Evolutionary conservation across 1,140 invertebrate species (phyloP), one percentile per base, ranked within the genome.

Genomic region (Chrysomallon squamiferum): DNA sequence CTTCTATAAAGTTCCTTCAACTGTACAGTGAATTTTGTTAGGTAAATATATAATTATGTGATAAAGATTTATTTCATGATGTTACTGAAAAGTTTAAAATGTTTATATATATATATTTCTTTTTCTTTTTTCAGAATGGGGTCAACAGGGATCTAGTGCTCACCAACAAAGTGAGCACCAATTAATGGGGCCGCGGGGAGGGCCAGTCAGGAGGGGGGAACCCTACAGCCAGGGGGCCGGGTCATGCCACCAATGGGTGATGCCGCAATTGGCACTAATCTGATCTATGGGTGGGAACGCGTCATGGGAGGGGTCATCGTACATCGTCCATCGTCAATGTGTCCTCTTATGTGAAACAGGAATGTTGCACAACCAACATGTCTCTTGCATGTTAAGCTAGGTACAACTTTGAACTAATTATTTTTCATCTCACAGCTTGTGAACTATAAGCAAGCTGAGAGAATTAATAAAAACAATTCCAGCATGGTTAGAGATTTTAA

Each of bases 271-370:
- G 29, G 30, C 47, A 59, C 38, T 62, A 62, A 62, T 62, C 70
- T 67, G 66, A 59, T 45, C 30, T 45, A 62, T 41, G 75, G 75
- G 75, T 69, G 75, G 75, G 75, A 38, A 72, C 72, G 75, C 75
- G 75, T 76, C 62, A 74, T 63, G 74, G 74, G 74, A 73, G 74
- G 74, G 74, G 64, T 63, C 62, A 54, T 54, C 50, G 50, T 54
- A 54, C 50, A 54, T 54, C 50, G 50, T 54, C 22, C 50, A 54
- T 54, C 50, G 50, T 54, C 45, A 47, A 47, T 47, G 45, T 47
- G 45, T 47, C 50, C 50, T 54, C 50, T 54, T 38, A 30, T 54
- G 50, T 54, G 22, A 27, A 30, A 54, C 50, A 54, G 50, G 50
- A 54, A 54, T 54, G 50, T 54, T 54, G 35, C 35, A 38, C 35